Evolutionary conservation across 2,888 invertebrate species (phyloP).

Genomic region (Crepidodera aurea): DNA sequence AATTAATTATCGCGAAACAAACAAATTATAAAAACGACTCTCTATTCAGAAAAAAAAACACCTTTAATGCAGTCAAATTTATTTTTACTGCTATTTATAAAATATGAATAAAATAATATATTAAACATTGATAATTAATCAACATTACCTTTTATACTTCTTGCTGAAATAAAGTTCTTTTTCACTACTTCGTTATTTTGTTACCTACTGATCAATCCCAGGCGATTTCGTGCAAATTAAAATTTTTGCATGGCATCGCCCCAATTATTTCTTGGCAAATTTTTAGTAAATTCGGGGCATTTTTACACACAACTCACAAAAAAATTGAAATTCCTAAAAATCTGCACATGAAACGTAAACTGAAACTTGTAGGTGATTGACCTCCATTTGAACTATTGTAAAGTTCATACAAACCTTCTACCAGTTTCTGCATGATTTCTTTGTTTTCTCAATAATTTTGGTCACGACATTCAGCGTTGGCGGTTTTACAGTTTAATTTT

Average conservation of each 20-base stretch:
- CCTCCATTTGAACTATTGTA: slow-evolving; percentile 31
- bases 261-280: not conserved
- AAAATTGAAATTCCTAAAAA: slow-evolving; percentile 13
- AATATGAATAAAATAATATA: too few relatives aligned
- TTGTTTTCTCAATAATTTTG: slow-evolving; percentile 31
- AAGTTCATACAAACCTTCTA: slow-evolving; percentile 18
- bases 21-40: too few relatives aligned
- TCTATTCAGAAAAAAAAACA: too few relatives aligned
- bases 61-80: too few relatives aligned
- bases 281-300: not conserved
- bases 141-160: too few relatives aligned
- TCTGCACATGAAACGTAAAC: slow-evolving; percentile 11
- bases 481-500: not conserved
- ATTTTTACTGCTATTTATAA: too few relatives aligned
- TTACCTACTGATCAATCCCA: not conserved
- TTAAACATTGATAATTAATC: too few relatives aligned
- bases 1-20: too few relatives aligned
- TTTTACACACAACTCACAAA: not conserved
- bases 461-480: slow-evolving; percentile 26
- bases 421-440: slow-evolving; percentile 28
- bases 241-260: not conserved
- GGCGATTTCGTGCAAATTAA: slow-evolving; percentile 2
- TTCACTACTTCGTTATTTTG: too few relatives aligned
- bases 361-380: slow-evolving; percentile 21
- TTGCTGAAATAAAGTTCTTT: too few relatives aligned